Evolutionary conservation across 1,140 invertebrate species (phyloP).

Genomic region (Phymorhynchus buccinoides): DNA sequence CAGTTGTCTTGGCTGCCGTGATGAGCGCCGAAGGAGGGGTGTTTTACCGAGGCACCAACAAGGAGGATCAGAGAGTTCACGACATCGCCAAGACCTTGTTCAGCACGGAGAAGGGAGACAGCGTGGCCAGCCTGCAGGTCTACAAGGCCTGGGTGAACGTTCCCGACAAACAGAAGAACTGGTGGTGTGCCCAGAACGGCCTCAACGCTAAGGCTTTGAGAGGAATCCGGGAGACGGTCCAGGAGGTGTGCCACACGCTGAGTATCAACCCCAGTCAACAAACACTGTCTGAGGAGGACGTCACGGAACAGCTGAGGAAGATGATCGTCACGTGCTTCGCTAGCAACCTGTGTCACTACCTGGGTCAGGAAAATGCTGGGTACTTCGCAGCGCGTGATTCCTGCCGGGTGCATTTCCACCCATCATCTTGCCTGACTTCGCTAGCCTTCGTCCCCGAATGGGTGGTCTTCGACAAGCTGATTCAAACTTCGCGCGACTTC

Average conservation of each 20-base stretch:
- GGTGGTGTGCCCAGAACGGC: slow-evolving; percentile 48
- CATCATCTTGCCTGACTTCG: slow-evolving; percentile 57
- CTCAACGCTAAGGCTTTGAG: slow-evolving; percentile 46
- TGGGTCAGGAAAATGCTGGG: slow-evolving; percentile 60
- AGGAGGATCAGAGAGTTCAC: slow-evolving; percentile 78
- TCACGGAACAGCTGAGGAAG: slow-evolving; percentile 25
- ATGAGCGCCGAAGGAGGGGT: slow-evolving; percentile 49
- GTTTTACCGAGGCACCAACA: slow-evolving; percentile 58
- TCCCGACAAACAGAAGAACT: slow-evolving; percentile 41
- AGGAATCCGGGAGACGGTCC: slow-evolving; percentile 36
- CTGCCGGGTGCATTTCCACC: slow-evolving; percentile 59
- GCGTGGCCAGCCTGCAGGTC: slow-evolving; percentile 92
- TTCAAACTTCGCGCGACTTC: slow-evolving; percentile 64
- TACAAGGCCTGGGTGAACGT: slow-evolving; percentile 76
- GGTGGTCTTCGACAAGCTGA: slow-evolving; percentile 58
- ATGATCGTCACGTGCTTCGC: slow-evolving; percentile 41
- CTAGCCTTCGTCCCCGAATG: slow-evolving; percentile 56
- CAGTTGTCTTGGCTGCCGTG: slow-evolving; percentile 57
- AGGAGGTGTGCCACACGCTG: slow-evolving; percentile 39
- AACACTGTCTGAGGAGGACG: not conserved
- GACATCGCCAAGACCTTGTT: slow-evolving; percentile 74
- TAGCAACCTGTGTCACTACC: slow-evolving; percentile 55
- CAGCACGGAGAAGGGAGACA: slow-evolving; percentile 87
- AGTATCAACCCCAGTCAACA: slow-evolving; percentile 31
- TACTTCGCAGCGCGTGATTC: slow-evolving; percentile 52